Percentiles rank a stretch among this genome's conserved stretches.
Evolutionary conservation across 1,140 invertebrate genomes (phyloP).

Genomic region (Helicorthomorpha holstii): DNA sequence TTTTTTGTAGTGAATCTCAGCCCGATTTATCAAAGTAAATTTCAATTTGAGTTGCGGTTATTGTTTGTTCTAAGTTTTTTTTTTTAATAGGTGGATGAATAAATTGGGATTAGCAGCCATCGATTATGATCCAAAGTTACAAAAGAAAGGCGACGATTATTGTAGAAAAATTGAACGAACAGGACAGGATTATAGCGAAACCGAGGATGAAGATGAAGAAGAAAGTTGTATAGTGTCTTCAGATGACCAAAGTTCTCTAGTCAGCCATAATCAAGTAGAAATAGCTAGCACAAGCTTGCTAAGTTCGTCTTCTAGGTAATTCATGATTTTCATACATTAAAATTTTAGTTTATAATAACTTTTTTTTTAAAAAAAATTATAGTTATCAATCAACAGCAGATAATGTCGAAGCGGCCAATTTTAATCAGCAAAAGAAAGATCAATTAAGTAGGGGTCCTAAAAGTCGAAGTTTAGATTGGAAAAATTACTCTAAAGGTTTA

Average conservation of each 20-base stretch:
- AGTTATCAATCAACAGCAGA: too few species aligned
- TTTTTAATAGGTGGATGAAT: conserved; percentile 29
- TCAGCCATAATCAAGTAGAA: conserved; percentile 6
- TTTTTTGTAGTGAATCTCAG: conserved; percentile 66
- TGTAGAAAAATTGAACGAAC: too few species aligned
- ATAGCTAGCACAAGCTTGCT: too few species aligned
- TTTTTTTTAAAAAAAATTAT: too few species aligned
- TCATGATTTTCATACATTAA: too few species aligned
- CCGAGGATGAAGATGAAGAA: conserved; percentile 37
- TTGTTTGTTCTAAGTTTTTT: conserved; percentile 5
- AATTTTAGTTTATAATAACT: too few species aligned
- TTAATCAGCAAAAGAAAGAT: too few species aligned
- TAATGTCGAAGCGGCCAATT: too few species aligned
- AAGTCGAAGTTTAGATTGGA: too few species aligned
- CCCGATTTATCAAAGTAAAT: conserved; percentile 42
- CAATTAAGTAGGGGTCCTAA: too few species aligned
- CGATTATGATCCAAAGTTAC: conserved; percentile 12
- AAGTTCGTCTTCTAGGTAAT: too few species aligned
- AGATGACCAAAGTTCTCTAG: conserved; percentile 4
- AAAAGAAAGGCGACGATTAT: conserved; percentile 10
- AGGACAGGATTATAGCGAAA: conserved; percentile 51
- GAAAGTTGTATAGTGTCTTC: conserved; percentile 5
- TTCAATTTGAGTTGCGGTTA: background rate
- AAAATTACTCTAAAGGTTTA: conserved; percentile 1
- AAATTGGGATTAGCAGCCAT: conserved; percentile 31